A percentile compares a stretch with the other conserved stretches of the same genome.
These are phyloP conservation scores for Rallus crepitans DNA, from an alignment of 2,797 vertebrate species.

Conservation along the genomic window DNA sequence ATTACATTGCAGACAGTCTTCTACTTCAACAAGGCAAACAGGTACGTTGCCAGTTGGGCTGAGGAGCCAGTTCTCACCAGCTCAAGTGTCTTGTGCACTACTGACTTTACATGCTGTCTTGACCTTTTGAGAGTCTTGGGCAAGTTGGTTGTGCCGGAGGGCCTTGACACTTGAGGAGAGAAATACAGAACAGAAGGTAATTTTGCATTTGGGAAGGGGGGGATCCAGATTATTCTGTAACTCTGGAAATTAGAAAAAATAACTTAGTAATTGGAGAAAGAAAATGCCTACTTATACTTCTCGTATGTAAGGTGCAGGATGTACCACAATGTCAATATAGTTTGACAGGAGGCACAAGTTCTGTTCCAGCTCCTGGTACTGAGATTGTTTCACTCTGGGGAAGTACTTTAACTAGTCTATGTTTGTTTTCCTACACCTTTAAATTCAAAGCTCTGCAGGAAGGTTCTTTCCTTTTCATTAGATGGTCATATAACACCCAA, in stretches of 20 bases:
- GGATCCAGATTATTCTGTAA: not conserved
- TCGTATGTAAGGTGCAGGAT: not conserved
- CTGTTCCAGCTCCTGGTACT: not conserved
- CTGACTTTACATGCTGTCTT: not conserved
- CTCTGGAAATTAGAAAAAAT: not conserved
- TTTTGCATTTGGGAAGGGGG: not conserved
- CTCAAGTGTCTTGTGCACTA: not conserved
- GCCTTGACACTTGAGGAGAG: not conserved
- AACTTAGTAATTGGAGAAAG: not conserved
- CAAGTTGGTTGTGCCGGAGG: not conserved
- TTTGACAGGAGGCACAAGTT: not conserved
- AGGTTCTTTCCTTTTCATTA: not conserved
- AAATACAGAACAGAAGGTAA: not conserved
- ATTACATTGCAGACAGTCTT: not conserved
- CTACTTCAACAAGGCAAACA: not conserved
- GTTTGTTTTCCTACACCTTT: not conserved
- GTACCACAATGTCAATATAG: not conserved
- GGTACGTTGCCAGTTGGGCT: not conserved
- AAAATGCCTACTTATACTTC: not conserved
- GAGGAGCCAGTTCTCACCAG: not conserved
- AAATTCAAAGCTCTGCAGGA: not conserved
- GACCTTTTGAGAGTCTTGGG: rapidly evolving
- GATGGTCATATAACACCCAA: not conserved
- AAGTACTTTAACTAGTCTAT: not conserved
- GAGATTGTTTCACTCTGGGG: not conserved